phyloP scores from a whole-genome alignment of 2,113 vertebrate genomes.

The Elgaria multicarinata region DNA sequence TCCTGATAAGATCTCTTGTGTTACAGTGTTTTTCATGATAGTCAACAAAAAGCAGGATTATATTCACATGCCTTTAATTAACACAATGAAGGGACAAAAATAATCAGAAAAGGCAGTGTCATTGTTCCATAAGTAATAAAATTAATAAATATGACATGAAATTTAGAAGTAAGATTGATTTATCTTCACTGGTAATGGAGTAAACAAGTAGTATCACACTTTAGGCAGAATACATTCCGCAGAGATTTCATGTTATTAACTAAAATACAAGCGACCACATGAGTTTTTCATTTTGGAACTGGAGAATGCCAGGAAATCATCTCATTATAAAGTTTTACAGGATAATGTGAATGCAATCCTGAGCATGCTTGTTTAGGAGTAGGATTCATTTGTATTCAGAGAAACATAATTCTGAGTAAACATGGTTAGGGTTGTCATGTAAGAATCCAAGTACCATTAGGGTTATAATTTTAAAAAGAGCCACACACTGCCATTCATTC shows the following conservation, averaged over 20 bases:
- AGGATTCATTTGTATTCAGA: neutral
- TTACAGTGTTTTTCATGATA: constrained; percentile 13
- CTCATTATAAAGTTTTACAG: constrained; percentile 15
- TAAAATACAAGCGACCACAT: neutral
- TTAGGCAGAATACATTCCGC: neutral
- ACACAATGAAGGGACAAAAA: neutral
- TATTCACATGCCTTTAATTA: neutral
- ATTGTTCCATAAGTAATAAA: neutral
- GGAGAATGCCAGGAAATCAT: neutral
- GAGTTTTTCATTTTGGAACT: neutral
- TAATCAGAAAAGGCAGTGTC: neutral
- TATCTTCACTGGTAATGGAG: neutral
- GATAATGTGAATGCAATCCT: neutral
- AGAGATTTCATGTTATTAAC: neutral
- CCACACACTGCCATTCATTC: neutral
- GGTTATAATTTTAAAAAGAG: neutral
- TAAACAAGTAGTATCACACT: neutral
- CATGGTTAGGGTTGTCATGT: neutral
- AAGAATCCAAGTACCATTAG: neutral
- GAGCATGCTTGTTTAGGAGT: neutral
- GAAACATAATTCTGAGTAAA: neutral
- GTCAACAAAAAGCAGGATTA: neutral
- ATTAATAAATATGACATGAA: neutral
- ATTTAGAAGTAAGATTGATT: neutral
- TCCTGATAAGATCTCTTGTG: constrained; percentile 14